Conservation (phyloP, 2,797 vertebrate genomes). For the Diceros bicornis region DNA sequence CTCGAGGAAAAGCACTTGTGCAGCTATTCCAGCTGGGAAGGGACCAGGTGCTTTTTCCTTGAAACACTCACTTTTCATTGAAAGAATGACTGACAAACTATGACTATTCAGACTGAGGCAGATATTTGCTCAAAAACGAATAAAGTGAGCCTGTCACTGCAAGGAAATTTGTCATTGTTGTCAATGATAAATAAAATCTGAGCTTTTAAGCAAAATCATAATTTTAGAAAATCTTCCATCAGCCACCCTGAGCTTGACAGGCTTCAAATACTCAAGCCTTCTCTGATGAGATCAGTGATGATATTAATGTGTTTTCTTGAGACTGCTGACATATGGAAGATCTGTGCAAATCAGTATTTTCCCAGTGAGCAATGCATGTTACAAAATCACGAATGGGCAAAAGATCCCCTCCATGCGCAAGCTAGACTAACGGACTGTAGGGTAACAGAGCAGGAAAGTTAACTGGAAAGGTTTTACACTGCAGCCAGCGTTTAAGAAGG, state of each 20-base stretch:
- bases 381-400: background rate
- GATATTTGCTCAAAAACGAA: background rate
- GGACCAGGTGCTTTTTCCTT: rapidly evolving
- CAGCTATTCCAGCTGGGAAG: too few relatives aligned
- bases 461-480: background rate
- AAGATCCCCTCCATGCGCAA: background rate
- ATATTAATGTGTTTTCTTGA: rapidly evolving
- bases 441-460: background rate
- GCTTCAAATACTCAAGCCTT: background rate
- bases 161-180: background rate
- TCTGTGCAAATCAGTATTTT: background rate
- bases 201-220: background rate
- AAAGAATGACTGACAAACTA: background rate
- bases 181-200: background rate
- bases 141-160: background rate
- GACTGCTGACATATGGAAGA: background rate
- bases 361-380: background rate
- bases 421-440: background rate
- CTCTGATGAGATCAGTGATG: background rate
- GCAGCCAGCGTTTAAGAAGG: background rate
- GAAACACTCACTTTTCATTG: background rate
- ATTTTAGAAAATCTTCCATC: background rate
- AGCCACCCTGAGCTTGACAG: background rate
- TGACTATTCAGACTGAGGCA: background rate
- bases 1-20: background rate